Evolutionary conservation across 2,888 invertebrate genomes (phyloP).

Genomic region (Diadegma fenestrale): DNA sequence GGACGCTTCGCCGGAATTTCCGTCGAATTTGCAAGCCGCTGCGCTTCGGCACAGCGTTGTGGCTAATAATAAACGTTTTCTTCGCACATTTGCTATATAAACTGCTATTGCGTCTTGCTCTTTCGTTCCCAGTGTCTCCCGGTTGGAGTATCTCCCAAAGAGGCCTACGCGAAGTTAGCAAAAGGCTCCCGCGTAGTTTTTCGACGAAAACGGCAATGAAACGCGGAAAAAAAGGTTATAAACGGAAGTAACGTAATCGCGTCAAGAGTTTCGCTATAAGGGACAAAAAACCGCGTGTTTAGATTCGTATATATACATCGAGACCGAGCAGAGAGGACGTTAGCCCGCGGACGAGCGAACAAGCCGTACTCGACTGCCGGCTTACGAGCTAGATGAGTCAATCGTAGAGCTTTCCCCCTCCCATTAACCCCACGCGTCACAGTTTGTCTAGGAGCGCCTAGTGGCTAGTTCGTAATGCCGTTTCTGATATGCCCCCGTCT

Average conservation of each 20-base stretch:
- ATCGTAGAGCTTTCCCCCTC: slow-evolving; percentile 79
- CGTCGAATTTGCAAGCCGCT: slow-evolving; percentile 65
- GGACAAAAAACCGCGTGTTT: slow-evolving; percentile 2
- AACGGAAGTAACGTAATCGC: slow-evolving; percentile 18
- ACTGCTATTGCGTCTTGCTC: slow-evolving; percentile 34
- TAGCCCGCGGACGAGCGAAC: slow-evolving; percentile 54
- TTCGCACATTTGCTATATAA: slow-evolving; percentile 47
- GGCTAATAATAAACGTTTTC: slow-evolving; percentile 68
- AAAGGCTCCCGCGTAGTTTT: slow-evolving; percentile 63
- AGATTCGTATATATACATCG: not conserved
- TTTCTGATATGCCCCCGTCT: slow-evolving; percentile 36
- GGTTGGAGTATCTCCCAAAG: slow-evolving; percentile 30
- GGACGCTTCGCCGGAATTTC: slow-evolving; percentile 54
- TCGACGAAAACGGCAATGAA: not conserved
- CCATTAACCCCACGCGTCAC: slow-evolving; percentile 39
- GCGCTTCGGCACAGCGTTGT: slow-evolving; percentile 46
- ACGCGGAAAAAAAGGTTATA: not conserved
- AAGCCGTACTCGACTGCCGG: slow-evolving; percentile 63
- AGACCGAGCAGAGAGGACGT: slow-evolving; percentile 38
- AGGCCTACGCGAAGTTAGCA: slow-evolving; percentile 65
- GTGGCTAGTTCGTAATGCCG: slow-evolving; percentile 53
- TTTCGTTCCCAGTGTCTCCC: slow-evolving; percentile 42
- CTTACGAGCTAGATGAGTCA: slow-evolving; percentile 78
- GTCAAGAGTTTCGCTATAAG: not conserved
- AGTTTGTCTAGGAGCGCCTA: slow-evolving; percentile 80